phyloP scores from a whole-genome alignment of 2,797 vertebrate species.

The Dendrocincla fuliginosa region DNA sequence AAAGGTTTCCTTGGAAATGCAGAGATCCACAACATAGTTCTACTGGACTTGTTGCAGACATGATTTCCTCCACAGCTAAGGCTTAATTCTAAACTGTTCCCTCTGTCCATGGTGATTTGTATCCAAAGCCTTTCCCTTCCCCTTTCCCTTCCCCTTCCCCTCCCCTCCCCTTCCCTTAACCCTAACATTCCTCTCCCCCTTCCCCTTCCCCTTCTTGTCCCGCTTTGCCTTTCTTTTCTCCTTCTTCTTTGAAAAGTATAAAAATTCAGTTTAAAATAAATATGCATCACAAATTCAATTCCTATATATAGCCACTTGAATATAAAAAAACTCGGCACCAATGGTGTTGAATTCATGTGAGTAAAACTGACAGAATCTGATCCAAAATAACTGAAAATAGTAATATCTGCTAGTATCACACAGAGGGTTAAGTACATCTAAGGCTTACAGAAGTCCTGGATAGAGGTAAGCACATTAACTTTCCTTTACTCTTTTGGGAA shows the following conservation, averaged over 20 bases:
- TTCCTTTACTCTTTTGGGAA: neutral
- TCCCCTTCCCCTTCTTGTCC: fast-evolving
- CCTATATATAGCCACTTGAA: neutral
- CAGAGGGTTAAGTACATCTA: neutral
- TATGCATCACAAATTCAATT: neutral
- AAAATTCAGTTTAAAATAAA: neutral
- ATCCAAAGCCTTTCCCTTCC: neutral
- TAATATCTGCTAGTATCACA: neutral
- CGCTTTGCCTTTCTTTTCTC: no score
- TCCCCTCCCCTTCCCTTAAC: no score
- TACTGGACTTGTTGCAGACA: neutral
- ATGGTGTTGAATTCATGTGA: neutral
- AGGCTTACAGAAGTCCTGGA: neutral
- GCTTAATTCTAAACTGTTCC: neutral
- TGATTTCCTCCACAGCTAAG: neutral
- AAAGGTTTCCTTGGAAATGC: neutral
- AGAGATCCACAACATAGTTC: neutral
- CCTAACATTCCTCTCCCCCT: neutral
- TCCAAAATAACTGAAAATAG: neutral
- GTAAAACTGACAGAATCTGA: neutral
- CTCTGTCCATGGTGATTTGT: neutral
- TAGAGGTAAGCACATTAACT: neutral
- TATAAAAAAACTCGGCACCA: neutral
- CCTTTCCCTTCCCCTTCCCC: no score
- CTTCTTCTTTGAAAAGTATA: neutral